Evolutionary conservation across 2,113 vertebrate species (phyloP).

Genomic region (Nycticryphes semicollaris): DNA sequence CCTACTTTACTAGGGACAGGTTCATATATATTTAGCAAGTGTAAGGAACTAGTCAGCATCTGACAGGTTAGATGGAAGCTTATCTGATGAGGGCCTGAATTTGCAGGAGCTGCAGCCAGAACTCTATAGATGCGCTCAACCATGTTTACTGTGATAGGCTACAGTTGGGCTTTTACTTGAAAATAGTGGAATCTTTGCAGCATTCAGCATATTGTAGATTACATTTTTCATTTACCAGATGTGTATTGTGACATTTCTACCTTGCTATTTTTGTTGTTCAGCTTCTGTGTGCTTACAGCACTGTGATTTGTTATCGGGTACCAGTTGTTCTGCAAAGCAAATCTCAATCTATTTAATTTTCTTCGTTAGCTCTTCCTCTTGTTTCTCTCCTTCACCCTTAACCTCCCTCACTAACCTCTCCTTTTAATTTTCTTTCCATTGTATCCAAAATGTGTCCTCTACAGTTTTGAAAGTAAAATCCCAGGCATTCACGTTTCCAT

Average conservation of each 20-base stretch:
- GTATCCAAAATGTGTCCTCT: background rate
- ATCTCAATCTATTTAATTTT: slow-evolving; percentile 30
- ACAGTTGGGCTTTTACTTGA: background rate
- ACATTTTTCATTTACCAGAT: background rate
- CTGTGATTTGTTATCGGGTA: slow-evolving; percentile 32
- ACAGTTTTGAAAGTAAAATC: slow-evolving; percentile 41
- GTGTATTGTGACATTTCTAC: background rate
- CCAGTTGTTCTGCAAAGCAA: slow-evolving; percentile 17
- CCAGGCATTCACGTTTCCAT: background rate
- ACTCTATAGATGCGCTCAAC: background rate
- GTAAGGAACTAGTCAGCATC: background rate
- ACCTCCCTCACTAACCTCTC: slow-evolving; percentile 11
- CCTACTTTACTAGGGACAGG: background rate
- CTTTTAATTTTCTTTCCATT: slow-evolving; percentile 34
- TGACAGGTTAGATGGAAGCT: background rate
- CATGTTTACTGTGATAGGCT: background rate
- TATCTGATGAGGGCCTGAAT: background rate
- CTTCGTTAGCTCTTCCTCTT: slow-evolving; percentile 48
- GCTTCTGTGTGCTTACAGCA: background rate
- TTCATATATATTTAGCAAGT: background rate
- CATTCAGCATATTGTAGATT: background rate
- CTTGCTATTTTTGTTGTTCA: background rate
- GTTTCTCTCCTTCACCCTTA: slow-evolving; percentile 35
- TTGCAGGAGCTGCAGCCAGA: background rate
- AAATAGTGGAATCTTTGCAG: background rate